phyloP scores from a whole-genome alignment of 2,888 invertebrate genomes.

The Drosophila suboccidentalis region DNA sequence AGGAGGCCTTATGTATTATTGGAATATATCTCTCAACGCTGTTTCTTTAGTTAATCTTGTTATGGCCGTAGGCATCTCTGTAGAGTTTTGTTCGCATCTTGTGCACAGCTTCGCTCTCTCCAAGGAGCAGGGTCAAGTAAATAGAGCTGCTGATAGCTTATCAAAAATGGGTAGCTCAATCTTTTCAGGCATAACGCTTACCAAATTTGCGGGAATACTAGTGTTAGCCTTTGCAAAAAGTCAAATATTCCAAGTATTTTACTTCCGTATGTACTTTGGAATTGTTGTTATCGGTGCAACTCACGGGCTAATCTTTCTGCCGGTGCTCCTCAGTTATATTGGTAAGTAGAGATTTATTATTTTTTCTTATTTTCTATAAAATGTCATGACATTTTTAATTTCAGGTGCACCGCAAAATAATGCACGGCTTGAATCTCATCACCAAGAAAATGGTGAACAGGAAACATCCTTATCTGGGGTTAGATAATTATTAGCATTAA shows the following conservation, averaged over 20 bases:
- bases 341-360: conserved; percentile 87
- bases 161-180: conserved; percentile 97
- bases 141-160: conserved; percentile 93
- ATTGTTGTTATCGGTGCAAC: conserved; percentile 98
- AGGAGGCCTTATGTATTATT: conserved; percentile 98
- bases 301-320: conserved; percentile 98
- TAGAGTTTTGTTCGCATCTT: conserved; percentile 99
- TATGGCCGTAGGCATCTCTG: conserved; percentile 99
- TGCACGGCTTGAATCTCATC: conserved; percentile 91
- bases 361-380: not conserved
- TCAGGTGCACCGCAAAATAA: conserved; percentile 93
- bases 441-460: conserved; percentile 41
- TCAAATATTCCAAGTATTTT: conserved; percentile 98
- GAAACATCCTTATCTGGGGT: conserved; percentile 56
- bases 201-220: conserved; percentile 98
- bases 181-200: conserved; percentile 98
- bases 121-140: conserved; percentile 89
- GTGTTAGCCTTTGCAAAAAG: conserved; percentile 98
- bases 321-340: conserved; percentile 98
- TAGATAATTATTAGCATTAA: conserved; percentile 55
- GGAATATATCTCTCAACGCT: conserved; percentile 98
- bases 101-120: conserved; percentile 96
- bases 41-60: conserved; percentile 98
- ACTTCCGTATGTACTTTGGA: conserved; percentile 98
- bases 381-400: conserved; percentile 60